Conservation (phyloP, 2,113 vertebrate species). For the Nycticryphes semicollaris region DNA sequence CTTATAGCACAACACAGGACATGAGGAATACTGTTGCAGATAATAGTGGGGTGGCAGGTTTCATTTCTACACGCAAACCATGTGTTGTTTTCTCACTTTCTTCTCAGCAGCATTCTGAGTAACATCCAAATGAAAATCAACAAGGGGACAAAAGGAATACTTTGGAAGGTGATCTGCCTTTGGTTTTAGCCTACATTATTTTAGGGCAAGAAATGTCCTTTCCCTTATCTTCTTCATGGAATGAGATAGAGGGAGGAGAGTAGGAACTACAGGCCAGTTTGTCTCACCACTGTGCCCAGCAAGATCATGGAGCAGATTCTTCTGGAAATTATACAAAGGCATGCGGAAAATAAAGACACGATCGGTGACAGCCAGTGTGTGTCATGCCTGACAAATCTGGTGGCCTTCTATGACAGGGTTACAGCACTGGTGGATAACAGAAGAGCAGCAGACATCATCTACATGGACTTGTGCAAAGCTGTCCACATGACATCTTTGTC, state of each 20-base stretch:
- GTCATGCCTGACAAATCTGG: background rate
- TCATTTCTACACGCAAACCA: background rate
- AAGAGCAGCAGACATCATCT: background rate
- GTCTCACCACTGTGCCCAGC: background rate
- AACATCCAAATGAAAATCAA: background rate
- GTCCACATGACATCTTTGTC: background rate
- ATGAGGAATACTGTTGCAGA: background rate
- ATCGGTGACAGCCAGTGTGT: background rate
- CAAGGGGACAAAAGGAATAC: background rate
- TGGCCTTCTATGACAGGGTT: background rate
- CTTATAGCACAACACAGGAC: accelerated
- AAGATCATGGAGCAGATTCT: background rate
- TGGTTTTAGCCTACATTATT: background rate
- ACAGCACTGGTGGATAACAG: background rate
- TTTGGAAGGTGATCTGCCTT: background rate
- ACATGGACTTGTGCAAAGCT: background rate
- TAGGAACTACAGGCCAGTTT: background rate
- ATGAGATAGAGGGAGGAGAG: background rate
- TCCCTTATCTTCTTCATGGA: background rate
- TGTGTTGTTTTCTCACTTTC: background rate
- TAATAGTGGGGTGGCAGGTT: background rate
- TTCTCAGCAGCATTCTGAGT: background rate
- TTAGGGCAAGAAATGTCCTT: background rate
- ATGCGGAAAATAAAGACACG: background rate
- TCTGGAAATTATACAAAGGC: background rate